Evolutionary conservation across 2,797 vertebrate species (phyloP).

Genomic region (Sorex maritimensis): DNA sequence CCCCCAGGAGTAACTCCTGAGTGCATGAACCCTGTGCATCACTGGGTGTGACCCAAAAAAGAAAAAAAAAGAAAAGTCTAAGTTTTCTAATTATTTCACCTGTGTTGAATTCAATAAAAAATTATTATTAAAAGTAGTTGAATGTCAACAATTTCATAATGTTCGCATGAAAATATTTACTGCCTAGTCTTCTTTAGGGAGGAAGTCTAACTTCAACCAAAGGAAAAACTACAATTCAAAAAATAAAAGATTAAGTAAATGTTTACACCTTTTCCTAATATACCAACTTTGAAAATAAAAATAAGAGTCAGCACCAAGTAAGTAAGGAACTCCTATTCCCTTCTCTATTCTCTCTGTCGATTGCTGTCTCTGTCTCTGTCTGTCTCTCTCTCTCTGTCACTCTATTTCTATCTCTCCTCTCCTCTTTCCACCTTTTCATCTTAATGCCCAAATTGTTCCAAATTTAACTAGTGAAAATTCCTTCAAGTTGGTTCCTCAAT

Average conservation of each 20-base stretch:
- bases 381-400: background rate
- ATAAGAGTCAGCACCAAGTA: too few species aligned
- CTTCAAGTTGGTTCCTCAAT: background rate
- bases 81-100: background rate
- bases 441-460: background rate
- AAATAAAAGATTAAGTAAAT: background rate
- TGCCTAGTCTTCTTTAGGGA: background rate
- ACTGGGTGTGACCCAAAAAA: too few species aligned
- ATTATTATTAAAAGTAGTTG: constrained; percentile 33
- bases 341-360: too few species aligned
- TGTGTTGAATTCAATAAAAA: constrained; percentile 14
- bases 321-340: too few species aligned
- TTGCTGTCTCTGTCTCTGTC: too few species aligned
- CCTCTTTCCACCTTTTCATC: background rate
- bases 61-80: background rate
- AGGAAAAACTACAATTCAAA: background rate
- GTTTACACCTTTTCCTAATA: constrained; percentile 33
- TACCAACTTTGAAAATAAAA: background rate
- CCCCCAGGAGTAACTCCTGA: too few species aligned
- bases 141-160: constrained; percentile 8
- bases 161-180: constrained; percentile 41
- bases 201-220: background rate
- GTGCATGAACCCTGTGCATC: too few species aligned
- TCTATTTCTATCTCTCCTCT: too few species aligned
- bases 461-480: background rate